phyloP scores from a whole-genome alignment of 2,113 vertebrate species.

The rat (Rattus norvegicus) region GRCr8 NC_086028.1:36640001-36640500 shows the following conservation, averaged over 20 bases:
- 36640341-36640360: constrained; percentile 21
- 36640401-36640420: constrained; percentile 64
- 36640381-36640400: constrained; percentile 29
- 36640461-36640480: constrained; percentile 63
- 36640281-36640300: not conserved
- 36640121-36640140: not conserved
- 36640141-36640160: not conserved
- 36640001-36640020: not conserved
- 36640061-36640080: not conserved
- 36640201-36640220: not conserved
- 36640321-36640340: constrained; percentile 65
- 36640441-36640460: constrained; percentile 63
- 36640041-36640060: not conserved
- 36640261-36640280: not conserved
- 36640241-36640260: too few species aligned
- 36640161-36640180: not conserved
- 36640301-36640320: not conserved
- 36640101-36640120: not conserved
- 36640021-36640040: not conserved
- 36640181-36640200: not conserved
- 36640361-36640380: constrained; percentile 51
- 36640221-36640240: not conserved
- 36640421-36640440: constrained; percentile 63
- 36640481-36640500: constrained; percentile 64
- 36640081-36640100: not conserved